These are phyloP conservation scores for Excalfactoria chinensis DNA, from an alignment of 2,113 vertebrate species.

Conservation along the genomic window DNA sequence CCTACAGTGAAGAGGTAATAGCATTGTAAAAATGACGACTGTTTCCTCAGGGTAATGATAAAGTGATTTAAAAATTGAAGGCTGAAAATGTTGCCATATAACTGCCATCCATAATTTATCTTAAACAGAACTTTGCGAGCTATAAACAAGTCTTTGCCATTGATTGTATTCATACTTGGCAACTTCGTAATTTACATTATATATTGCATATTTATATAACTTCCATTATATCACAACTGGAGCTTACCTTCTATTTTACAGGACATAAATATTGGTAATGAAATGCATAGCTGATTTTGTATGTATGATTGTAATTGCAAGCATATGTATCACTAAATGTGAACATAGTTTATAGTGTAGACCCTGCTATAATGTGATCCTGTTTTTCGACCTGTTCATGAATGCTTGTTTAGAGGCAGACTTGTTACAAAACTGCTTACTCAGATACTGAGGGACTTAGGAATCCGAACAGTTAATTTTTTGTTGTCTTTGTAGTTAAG, in stretches of 20 bases:
- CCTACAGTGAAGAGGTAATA: not conserved
- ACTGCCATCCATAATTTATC: not conserved
- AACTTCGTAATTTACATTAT: not conserved
- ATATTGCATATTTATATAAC: not conserved
- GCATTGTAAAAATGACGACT: not conserved
- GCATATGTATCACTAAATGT: not conserved
- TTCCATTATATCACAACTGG: not conserved
- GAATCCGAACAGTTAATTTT: not conserved
- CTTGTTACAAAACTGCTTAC: not conserved
- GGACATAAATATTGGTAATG: not conserved
- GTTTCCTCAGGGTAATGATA: not conserved
- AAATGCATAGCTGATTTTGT: not conserved
- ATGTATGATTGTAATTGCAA: not conserved
- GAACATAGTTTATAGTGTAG: not conserved
- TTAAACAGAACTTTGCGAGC: not conserved
- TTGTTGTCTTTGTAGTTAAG: not conserved
- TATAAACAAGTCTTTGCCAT: not conserved
- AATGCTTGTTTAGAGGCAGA: not conserved
- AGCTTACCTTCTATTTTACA: not conserved
- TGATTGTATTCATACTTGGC: not conserved
- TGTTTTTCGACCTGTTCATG: not conserved
- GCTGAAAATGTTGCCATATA: conserved; percentile 6
- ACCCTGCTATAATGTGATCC: not conserved
- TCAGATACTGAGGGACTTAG: not conserved
- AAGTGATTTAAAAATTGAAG: not conserved